Conservation (phyloP, 2,113 vertebrate species). For the Podocnemis expansa region DNA sequence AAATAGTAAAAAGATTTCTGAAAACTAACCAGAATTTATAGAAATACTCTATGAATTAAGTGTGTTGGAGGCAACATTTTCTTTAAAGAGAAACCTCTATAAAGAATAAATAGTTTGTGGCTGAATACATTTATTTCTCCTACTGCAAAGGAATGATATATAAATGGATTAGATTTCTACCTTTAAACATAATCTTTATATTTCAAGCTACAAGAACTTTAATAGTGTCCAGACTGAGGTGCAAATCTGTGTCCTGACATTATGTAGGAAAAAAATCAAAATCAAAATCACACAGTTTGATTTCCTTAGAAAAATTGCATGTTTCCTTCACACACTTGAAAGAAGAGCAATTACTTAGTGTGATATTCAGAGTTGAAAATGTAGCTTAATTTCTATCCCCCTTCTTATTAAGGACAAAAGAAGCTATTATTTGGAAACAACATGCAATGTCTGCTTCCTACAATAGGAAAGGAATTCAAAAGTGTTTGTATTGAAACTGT, state of each 20-base stretch:
- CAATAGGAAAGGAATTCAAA: neutral
- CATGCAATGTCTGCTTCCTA: constrained; percentile 1
- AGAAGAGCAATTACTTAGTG: neutral
- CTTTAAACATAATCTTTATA: neutral
- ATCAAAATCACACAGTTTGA: neutral
- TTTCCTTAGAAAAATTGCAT: neutral
- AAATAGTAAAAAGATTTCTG: neutral
- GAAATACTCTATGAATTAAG: neutral
- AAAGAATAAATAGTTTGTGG: neutral
- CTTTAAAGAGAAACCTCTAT: neutral
- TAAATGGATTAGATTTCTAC: neutral
- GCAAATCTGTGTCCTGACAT: neutral
- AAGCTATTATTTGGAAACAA: constrained; percentile 26
- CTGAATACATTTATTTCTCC: neutral
- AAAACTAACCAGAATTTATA: neutral
- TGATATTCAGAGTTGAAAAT: constrained; percentile 24
- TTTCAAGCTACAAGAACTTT: neutral
- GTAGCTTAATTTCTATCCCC: neutral
- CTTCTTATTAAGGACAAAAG: neutral
- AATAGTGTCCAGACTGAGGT: neutral
- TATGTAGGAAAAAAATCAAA: neutral
- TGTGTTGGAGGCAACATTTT: neutral
- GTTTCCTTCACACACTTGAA: neutral
- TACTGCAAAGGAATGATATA: neutral
- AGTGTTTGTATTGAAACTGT: constrained; percentile 31